Conservation (phyloP, 2,888 invertebrate species). For the Crossocerus cetratus region DNA sequence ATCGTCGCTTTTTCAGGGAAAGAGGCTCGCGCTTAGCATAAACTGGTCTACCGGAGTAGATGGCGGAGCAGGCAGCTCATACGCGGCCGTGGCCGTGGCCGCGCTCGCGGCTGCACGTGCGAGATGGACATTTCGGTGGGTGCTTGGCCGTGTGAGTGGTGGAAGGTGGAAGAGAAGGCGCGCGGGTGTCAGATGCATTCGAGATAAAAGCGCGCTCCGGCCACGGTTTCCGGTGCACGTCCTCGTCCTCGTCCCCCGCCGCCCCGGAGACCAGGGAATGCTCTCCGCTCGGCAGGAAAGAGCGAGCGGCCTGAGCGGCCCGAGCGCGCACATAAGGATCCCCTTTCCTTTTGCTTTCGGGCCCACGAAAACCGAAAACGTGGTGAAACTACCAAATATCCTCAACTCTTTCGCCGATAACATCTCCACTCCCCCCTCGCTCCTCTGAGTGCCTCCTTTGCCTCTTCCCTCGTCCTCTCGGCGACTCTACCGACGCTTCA, state of each 20-base stretch:
- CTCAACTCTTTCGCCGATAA: conserved; percentile 67
- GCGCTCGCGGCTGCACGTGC: too few species aligned
- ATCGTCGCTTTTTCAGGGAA: conserved; percentile 4
- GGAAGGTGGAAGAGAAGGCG: conserved; percentile 35
- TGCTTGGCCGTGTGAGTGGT: conserved; percentile 27
- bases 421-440: conserved; percentile 48
- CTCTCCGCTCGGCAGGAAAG: conserved; percentile 12
- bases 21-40: conserved; percentile 15
- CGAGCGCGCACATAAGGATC: conserved; percentile 33
- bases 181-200: conserved; percentile 60
- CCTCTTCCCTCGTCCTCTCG: not conserved
- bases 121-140: conserved; percentile 42
- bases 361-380: conserved; percentile 71
- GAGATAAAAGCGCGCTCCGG: conserved; percentile 52
- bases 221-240: conserved; percentile 63
- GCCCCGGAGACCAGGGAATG: too few species aligned
- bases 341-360: conserved; percentile 56
- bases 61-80: conserved; percentile 6
- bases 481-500: not conserved
- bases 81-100: too few species aligned
- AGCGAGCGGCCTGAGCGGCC: conserved; percentile 16
- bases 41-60: conserved; percentile 14
- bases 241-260: conserved; percentile 18
- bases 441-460: not conserved
- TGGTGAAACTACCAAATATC: conserved; percentile 72